Evolutionary conservation across 1,140 invertebrate species (phyloP), one percentile per base, ranked within the genome.

Genomic region (Maniola jurtina): DNA sequence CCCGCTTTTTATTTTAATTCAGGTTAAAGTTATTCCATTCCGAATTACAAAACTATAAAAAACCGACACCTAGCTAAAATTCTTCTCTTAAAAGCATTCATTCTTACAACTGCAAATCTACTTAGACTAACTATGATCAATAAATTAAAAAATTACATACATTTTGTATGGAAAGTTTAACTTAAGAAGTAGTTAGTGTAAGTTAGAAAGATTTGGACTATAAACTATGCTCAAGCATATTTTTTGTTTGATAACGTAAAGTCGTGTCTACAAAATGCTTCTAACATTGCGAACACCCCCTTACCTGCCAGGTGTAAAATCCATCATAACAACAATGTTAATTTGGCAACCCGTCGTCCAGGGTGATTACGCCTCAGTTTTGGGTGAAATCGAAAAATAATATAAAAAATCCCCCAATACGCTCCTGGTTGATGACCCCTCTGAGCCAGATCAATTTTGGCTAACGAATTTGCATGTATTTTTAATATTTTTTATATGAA

Each of bases 281-380:
- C 25, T 36, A 25, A 11, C 13, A 57, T 48, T 65, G 33, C 72
- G 61, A 25, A 56, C 71, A 47, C 54, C 16, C 54, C 76, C 56
- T 72, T 65, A 73, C 48, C 36, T 36, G 63, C 72, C 77, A 83
- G 79, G 72, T 83, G 81, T 75, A 71, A 78, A 76, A 78, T 80
- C 74, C 79, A 83, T 83, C 77, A 81, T 67, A 71, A 64, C 64
- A 73, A 72, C 73, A 72, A 76, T 77, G 79, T 79, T 81, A 83
- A 83, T 81, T 80, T 77, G 79, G 75, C 73, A 74, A 70, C 55
- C 63, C 72, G 74, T 65, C 72, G 64, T 65, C 70, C 66, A 36
- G 65, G 61, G 59, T 72, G 68, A 77, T 77, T 77, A 55, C 61
- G 64, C 64, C 58, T 67, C 65, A 66, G 50, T 71, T 67, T 66